Evolutionary conservation across 2,113 vertebrate genomes (phyloP).

Genomic region (Menidia beryllina): DNA sequence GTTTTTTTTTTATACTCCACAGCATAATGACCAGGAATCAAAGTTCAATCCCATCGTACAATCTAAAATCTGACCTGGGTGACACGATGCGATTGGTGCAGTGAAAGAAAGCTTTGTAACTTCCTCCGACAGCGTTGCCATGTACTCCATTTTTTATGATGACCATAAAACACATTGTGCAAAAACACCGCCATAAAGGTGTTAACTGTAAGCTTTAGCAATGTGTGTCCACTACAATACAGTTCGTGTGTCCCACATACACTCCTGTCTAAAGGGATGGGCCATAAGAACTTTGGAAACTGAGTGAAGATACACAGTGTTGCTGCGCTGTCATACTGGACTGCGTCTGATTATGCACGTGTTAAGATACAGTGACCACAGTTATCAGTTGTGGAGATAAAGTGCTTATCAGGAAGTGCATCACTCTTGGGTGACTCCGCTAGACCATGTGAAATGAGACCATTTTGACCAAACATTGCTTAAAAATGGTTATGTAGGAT

Average conservation of each 20-base stretch:
- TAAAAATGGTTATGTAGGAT: too few relatives aligned
- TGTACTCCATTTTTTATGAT: background rate
- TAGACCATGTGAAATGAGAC: too few relatives aligned
- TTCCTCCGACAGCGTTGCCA: background rate
- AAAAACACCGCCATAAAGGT: background rate
- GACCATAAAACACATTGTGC: too few relatives aligned
- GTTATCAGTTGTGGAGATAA: background rate
- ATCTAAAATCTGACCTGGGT: too few relatives aligned
- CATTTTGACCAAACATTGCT: too few relatives aligned
- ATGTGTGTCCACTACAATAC: background rate
- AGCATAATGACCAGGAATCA: too few relatives aligned
- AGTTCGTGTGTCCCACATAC: background rate
- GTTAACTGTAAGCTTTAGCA: background rate
- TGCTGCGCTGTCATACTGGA: background rate
- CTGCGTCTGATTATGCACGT: background rate
- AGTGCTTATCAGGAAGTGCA: background rate
- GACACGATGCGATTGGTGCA: background rate
- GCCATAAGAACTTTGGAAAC: background rate
- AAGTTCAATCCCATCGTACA: too few relatives aligned
- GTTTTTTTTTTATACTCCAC: too few relatives aligned
- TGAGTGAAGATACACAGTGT: conserved; percentile 5
- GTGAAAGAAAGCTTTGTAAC: background rate
- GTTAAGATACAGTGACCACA: background rate
- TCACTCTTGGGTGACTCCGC: background rate
- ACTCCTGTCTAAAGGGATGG: background rate